A percentile compares a stretch with the other conserved stretches of the same genome.
phyloP scores from a whole-genome alignment of 1,140 invertebrate species.

The Laupala kohalensis region DNA sequence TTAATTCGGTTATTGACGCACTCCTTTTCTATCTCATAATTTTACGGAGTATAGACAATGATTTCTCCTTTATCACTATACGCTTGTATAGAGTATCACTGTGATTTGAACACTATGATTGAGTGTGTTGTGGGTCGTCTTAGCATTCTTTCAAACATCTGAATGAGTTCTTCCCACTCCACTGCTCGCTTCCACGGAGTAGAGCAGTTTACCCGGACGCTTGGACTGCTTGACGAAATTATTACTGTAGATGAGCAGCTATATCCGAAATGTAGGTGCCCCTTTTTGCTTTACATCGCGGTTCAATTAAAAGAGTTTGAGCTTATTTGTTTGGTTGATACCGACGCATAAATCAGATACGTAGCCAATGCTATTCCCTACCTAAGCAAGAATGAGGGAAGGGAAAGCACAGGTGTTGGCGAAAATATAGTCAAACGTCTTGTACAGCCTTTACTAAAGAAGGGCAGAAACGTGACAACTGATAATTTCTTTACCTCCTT shows the following conservation, averaged over 20 bases:
- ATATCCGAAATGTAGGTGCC: slow-evolving; percentile 23
- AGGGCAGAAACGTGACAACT: slow-evolving; percentile 20
- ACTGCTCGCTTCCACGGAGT: too few relatives aligned
- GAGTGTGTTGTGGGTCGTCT: too few relatives aligned
- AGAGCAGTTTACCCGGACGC: too few relatives aligned
- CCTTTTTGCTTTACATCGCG: slow-evolving; percentile 1
- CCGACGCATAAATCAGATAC: slow-evolving; percentile 1
- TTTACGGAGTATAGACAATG: too few relatives aligned
- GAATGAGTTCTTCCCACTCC: too few relatives aligned
- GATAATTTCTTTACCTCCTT: slow-evolving; percentile 24
- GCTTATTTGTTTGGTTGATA: not conserved
- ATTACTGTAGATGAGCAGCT: slow-evolving; percentile 25
- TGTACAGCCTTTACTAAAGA: not conserved
- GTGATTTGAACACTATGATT: too few relatives aligned
- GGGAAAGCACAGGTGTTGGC: not conserved
- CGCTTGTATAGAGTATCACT: too few relatives aligned
- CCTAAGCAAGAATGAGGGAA: slow-evolving; percentile 1
- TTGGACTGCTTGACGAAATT: not conserved
- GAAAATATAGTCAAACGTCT: not conserved
- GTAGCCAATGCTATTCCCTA: slow-evolving; percentile 7
- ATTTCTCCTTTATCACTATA: too few relatives aligned
- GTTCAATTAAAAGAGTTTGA: slow-evolving; percentile 5
- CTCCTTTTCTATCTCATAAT: too few relatives aligned
- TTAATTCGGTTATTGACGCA: too few relatives aligned
- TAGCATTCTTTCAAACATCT: too few relatives aligned